These are phyloP conservation scores for Agrochola lota DNA, from an alignment of 2,888 invertebrate species.

Conservation along the genomic window DNA sequence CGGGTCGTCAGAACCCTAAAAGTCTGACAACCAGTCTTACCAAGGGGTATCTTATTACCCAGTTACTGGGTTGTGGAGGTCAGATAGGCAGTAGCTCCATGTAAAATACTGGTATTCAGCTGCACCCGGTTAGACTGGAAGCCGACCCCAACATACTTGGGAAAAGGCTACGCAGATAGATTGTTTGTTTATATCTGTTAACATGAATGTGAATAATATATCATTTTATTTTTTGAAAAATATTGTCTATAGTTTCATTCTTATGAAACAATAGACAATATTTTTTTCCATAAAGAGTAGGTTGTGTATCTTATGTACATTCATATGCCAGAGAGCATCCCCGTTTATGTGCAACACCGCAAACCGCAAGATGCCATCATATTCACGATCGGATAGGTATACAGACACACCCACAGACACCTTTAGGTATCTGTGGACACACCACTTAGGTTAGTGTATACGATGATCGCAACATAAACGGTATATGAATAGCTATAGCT, in stretches of 20 bases:
- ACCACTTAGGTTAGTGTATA: constrained; percentile 20
- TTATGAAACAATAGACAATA: background rate
- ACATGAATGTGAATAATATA: background rate
- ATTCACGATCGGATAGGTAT: background rate
- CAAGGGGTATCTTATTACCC: too few species aligned
- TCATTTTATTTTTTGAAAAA: too few species aligned
- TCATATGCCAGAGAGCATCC: background rate
- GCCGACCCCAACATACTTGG: too few species aligned
- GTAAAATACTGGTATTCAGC: too few species aligned
- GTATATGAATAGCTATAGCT: background rate
- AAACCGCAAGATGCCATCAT: constrained; percentile 10
- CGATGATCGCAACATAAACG: constrained; percentile 36
- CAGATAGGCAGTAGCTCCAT: too few species aligned
- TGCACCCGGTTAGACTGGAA: too few species aligned
- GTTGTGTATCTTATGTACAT: background rate
- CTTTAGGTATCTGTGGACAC: constrained; percentile 18
- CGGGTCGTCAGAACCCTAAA: too few species aligned
- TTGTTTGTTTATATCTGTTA: background rate
- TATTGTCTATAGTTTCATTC: too few species aligned
- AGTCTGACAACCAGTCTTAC: too few species aligned
- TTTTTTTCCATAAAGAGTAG: background rate
- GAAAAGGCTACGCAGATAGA: too few species aligned
- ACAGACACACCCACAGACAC: background rate
- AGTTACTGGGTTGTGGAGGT: too few species aligned
- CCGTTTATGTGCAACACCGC: constrained; percentile 1